Evolutionary conservation across 2,113 vertebrate species (phyloP).

Genomic region (Cyprinodon tularosa): DNA sequence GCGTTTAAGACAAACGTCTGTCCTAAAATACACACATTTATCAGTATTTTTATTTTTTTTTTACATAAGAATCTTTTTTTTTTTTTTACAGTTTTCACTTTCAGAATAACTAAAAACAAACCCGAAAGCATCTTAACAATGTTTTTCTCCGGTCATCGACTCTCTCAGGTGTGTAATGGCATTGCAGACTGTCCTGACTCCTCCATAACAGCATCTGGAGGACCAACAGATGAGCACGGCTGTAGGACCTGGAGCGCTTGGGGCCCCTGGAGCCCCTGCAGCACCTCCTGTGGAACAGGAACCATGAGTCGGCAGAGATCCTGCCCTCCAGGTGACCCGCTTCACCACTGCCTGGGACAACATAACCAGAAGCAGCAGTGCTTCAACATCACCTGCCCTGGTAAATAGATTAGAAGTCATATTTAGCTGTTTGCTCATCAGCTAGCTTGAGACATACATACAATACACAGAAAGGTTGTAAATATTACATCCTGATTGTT

Average conservation of each 20-base stretch:
- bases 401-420: constrained; percentile 26
- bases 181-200: constrained; percentile 78
- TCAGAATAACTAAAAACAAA: no score
- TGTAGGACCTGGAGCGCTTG: constrained; percentile 85
- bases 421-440: not conserved
- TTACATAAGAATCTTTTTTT: no score
- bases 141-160: not conserved
- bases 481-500: not conserved
- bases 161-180: constrained; percentile 85
- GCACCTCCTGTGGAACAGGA: constrained; percentile 81
- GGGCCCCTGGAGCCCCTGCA: constrained; percentile 85
- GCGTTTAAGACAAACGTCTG: no score
- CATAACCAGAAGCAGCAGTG: constrained; percentile 80
- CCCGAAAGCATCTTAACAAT: not conserved
- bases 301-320: constrained; percentile 70
- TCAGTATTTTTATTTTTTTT: no score
- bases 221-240: constrained; percentile 76
- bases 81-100: no score
- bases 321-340: constrained; percentile 69
- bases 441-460: not conserved
- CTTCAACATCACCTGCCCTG: constrained; percentile 83
- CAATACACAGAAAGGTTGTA: not conserved
- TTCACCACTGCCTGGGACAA: constrained; percentile 79
- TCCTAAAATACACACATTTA: no score
- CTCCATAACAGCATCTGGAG: constrained; percentile 1